These are phyloP conservation scores for Ctenodactylus gundi DNA, from an alignment of 2,113 vertebrate species.

Conservation along the genomic window DNA sequence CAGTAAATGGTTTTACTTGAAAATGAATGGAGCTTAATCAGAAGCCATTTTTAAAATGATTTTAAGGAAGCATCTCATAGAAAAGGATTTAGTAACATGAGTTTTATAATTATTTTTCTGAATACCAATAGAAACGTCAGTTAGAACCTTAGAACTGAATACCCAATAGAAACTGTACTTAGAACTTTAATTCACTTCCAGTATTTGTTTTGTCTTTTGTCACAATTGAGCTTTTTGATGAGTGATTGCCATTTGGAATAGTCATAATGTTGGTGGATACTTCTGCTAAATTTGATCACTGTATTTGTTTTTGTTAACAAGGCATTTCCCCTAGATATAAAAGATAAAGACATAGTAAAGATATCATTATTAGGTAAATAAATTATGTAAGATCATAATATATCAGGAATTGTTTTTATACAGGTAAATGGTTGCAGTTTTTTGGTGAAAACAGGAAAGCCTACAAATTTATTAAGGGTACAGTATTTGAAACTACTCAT, in stretches of 20 bases:
- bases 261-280: background rate
- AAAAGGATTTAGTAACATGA: constrained; percentile 9
- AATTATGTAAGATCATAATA: constrained; percentile 75
- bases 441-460: constrained; percentile 82
- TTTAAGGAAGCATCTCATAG: constrained; percentile 27
- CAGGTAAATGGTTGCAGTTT: constrained; percentile 95
- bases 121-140: background rate
- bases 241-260: constrained; percentile 46
- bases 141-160: constrained; percentile 37
- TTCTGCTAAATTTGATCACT: constrained; percentile 3
- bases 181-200: too few species aligned
- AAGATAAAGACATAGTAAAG: constrained; percentile 17
- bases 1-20: constrained; percentile 19
- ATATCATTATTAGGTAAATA: constrained; percentile 56
- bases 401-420: constrained; percentile 84
- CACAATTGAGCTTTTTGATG: background rate
- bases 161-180: too few species aligned
- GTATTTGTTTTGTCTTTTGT: too few species aligned
- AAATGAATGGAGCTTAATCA: background rate
- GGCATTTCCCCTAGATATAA: constrained; percentile 4
- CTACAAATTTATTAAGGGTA: constrained; percentile 90
- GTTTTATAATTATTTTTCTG: background rate
- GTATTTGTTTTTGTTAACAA: constrained; percentile 9
- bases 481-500: constrained; percentile 83
- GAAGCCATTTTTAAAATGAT: background rate